These are phyloP conservation scores for Proteles cristata DNA, from an alignment of 2,113 vertebrate genomes.

Conservation along the genomic window DNA sequence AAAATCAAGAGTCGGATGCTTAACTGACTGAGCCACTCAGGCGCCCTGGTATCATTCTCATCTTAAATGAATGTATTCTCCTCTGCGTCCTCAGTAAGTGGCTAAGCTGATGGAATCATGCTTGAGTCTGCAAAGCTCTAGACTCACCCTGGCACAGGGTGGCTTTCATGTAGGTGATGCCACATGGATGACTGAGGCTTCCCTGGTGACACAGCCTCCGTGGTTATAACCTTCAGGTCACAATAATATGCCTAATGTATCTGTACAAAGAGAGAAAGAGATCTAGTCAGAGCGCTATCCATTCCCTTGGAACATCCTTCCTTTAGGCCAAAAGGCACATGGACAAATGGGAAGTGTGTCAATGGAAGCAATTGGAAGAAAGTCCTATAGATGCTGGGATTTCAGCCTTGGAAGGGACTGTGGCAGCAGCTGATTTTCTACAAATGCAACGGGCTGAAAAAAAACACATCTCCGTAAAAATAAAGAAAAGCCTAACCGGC, in stretches of 20 bases:
- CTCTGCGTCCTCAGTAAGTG: neutral
- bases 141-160: accelerated
- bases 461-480: slow-evolving; percentile 58
- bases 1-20: too few species aligned
- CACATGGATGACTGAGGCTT: neutral
- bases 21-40: too few species aligned
- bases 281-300: neutral
- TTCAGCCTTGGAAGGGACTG: slow-evolving; percentile 35
- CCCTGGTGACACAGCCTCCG: neutral
- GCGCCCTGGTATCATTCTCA: neutral
- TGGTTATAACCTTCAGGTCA: neutral
- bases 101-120: neutral
- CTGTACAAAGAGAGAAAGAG: neutral
- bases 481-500: slow-evolving; percentile 69
- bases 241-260: neutral
- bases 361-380: neutral
- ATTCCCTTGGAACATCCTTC: neutral
- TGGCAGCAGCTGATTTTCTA: slow-evolving; percentile 44
- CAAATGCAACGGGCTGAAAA: slow-evolving; percentile 27
- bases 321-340: neutral
- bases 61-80: neutral
- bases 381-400: neutral
- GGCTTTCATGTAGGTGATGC: neutral
- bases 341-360: neutral
- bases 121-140: neutral